Conservation (phyloP, 2,113 vertebrate species). For the Crotalus viridis region DNA sequence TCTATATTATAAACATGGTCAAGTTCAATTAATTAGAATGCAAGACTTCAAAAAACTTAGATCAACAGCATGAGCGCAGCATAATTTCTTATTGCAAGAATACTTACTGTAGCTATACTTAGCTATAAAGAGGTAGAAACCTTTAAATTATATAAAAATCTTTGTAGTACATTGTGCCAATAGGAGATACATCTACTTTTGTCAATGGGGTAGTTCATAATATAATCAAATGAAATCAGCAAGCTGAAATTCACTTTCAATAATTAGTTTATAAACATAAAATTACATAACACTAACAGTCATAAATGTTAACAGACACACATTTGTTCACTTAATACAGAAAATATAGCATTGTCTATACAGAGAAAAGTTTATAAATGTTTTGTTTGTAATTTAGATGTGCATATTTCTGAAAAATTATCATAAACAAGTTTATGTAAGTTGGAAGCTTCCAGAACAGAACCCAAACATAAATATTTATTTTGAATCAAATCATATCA, state of each 20-base stretch:
- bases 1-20: conserved; percentile 42
- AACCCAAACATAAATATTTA: not conserved
- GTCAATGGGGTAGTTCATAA: conserved; percentile 9
- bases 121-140: conserved; percentile 44
- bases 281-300: not conserved
- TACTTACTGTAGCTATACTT: conserved; percentile 22
- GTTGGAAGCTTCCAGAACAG: not conserved
- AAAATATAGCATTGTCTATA: not conserved
- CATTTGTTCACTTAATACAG: not conserved
- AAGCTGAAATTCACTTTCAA: conserved; percentile 32
- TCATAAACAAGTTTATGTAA: not conserved
- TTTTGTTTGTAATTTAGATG: not conserved
- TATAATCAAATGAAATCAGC: not conserved
- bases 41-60: conserved; percentile 47
- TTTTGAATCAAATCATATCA: not conserved
- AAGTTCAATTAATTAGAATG: conserved; percentile 58
- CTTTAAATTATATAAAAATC: conserved; percentile 43
- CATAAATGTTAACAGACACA: not conserved
- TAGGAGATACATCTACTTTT: conserved; percentile 32
- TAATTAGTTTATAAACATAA: conserved; percentile 29
- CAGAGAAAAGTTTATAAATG: not conserved
- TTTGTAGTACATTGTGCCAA: conserved; percentile 17
- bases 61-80: conserved; percentile 51
- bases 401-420: not conserved
- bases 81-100: conserved; percentile 56